Evolutionary conservation across 2,113 vertebrate genomes (phyloP).

Genomic region (Pygoscelis antarcticus): DNA sequence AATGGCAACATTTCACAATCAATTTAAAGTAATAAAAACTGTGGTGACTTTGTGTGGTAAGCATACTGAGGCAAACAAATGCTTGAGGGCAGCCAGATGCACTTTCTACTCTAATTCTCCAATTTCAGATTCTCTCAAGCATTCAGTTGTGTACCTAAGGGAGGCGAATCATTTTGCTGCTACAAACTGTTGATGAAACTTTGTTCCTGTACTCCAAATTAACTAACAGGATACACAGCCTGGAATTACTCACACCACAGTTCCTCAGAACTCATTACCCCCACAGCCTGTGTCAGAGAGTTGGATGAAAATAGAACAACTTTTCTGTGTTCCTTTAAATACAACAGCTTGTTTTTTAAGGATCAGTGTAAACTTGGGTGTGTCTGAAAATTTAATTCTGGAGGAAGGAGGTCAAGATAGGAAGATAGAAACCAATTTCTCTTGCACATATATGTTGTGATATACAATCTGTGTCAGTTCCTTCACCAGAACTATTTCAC

Average conservation of each 20-base stretch:
- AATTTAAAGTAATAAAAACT: neutral
- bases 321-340: neutral
- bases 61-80: neutral
- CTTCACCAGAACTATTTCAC: neutral
- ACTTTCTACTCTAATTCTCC: neutral
- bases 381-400: neutral
- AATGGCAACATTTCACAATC: neutral
- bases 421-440: neutral
- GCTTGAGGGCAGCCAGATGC: neutral
- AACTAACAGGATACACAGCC: neutral
- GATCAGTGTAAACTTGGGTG: neutral
- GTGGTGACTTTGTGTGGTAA: neutral
- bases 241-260: neutral
- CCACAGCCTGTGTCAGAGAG: neutral
- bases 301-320: neutral
- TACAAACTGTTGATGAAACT: neutral
- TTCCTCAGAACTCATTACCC: neutral
- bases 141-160: neutral
- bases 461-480: neutral
- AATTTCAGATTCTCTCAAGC: neutral
- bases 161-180: neutral
- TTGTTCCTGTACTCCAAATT: neutral
- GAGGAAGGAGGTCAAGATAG: neutral
- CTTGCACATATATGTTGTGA: neutral
- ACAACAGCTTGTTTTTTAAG: neutral